Base-by-base conservation (phyloP, 2,888 invertebrate species). In the Aphidoletes aphidimyza region DNA sequence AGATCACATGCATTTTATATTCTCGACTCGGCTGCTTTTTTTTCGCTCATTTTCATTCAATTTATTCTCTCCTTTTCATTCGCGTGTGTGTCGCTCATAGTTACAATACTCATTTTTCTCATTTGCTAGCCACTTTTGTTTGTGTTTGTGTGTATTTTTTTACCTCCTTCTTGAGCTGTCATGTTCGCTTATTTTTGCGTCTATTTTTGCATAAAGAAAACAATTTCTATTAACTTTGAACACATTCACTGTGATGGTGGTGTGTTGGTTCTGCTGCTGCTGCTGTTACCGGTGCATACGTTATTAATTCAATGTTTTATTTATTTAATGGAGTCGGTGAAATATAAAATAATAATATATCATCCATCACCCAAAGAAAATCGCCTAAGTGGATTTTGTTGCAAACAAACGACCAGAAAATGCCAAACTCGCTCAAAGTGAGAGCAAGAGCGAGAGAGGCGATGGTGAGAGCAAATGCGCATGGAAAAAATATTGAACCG, bases 221-320 rank as follows among this genome's bases (percentile, higher is more conserved):
- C 81, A 81, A 81, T 37, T 81, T 81, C 81, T 81, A 81, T 81
- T 81, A 37, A 37, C 81, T 81, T 37, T 81, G 36, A 37, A 81
- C 37, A 81, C 81, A 81, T 5, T 81, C 19, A 81, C 19, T 37
- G 81, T 54, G 54, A 11, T n/a, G n/a, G n/a, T n/a, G n/a, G n/a
- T n/a, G 22, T 54, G 54, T 19, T n/a, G 9, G 19, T 54, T 9
- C 42, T 42, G 42, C 8, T 42, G 42, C 42, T 54, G n/a, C 11
- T 81, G 81, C 81, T 14, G 22, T 54, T n/a, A 6, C 22, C 81
- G n/a, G 19, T 81, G 37, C 37, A 37, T 37, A 81, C 37, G 37
- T 37, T 81, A 81, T 81, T 37, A 81, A 81, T 81, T 81, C 81
- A 81, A 81, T 81, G 81, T 81, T 81, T 81, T 81, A 37, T 81